These are phyloP conservation scores for Hyaena hyaena DNA, from an alignment of 2,113 vertebrate genomes.

Conservation along the genomic window DNA sequence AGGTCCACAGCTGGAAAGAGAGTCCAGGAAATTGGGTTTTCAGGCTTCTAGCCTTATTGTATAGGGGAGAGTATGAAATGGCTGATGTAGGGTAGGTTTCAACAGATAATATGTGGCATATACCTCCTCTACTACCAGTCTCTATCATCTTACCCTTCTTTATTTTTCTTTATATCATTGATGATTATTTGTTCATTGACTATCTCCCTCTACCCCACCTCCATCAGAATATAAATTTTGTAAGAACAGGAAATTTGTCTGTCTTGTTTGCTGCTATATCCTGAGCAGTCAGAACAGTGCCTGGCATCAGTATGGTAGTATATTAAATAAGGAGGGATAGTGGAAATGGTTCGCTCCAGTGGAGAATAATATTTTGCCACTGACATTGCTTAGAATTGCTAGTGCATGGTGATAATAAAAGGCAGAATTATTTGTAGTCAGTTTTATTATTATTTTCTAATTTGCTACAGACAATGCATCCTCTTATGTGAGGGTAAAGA, in stretches of 20 bases:
- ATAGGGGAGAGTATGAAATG: not conserved
- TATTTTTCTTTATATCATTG: not conserved
- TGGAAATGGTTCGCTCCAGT: not conserved
- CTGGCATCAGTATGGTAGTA: not conserved
- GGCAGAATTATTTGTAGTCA: constrained; percentile 5
- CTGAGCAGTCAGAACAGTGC: not conserved
- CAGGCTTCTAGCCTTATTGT: not conserved
- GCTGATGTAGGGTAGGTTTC: not conserved
- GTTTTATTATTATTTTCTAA: constrained; percentile 42
- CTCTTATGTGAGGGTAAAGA: not conserved
- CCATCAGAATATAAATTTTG: constrained; percentile 4
- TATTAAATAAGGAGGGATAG: not conserved
- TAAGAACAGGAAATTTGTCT: not conserved
- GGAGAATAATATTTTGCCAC: not conserved
- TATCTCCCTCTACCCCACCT: not conserved
- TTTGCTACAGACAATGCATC: constrained; percentile 33
- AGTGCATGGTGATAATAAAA: constrained; percentile 21
- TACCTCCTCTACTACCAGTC: not conserved
- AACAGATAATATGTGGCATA: not conserved
- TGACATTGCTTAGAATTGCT: constrained; percentile 26
- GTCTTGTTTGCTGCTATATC: not conserved
- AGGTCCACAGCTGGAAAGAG: not conserved
- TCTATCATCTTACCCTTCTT: not conserved
- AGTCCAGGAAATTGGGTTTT: not conserved
- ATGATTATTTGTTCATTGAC: not conserved